Evolutionary conservation across 2,797 vertebrate genomes (phyloP).

Genomic region (Tolypeutes matacus): DNA sequence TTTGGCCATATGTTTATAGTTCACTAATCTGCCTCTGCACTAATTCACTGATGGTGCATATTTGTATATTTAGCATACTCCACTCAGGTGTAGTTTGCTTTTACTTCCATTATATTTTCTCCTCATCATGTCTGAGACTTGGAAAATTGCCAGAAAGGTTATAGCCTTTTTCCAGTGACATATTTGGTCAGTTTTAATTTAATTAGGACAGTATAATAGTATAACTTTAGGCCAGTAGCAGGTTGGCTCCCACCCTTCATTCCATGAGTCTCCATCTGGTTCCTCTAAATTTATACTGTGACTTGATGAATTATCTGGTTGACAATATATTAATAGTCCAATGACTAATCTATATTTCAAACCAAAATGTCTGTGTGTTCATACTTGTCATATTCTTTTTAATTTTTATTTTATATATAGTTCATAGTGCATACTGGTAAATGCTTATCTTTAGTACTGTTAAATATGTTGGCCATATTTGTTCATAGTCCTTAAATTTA

Average conservation of each 20-base stretch:
- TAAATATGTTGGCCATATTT: not conserved
- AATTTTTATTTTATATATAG: conserved; percentile 25
- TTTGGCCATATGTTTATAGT: not conserved
- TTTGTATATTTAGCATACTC: not conserved
- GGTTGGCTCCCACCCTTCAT: not conserved
- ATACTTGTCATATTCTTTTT: not conserved
- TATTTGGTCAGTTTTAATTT: not conserved
- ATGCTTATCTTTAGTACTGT: not conserved
- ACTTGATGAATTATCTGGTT: not conserved
- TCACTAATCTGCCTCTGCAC: not conserved
- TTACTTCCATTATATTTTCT: not conserved
- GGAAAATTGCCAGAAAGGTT: conserved; percentile 56
- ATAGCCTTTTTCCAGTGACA: conserved; percentile 55
- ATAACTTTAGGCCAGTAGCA: not conserved
- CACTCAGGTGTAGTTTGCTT: not conserved
- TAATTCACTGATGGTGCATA: not conserved
- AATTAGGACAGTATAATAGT: not conserved
- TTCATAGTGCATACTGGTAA: not conserved
- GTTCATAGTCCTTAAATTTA: not conserved
- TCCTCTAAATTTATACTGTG: not conserved
- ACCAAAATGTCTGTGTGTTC: not conserved
- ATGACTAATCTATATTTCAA: not conserved
- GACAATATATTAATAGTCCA: not conserved
- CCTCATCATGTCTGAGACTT: not conserved
- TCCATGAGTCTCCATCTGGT: not conserved